Evolutionary conservation across 2,113 vertebrate genomes (phyloP).

Genomic region (Bujurquina vittata): DNA sequence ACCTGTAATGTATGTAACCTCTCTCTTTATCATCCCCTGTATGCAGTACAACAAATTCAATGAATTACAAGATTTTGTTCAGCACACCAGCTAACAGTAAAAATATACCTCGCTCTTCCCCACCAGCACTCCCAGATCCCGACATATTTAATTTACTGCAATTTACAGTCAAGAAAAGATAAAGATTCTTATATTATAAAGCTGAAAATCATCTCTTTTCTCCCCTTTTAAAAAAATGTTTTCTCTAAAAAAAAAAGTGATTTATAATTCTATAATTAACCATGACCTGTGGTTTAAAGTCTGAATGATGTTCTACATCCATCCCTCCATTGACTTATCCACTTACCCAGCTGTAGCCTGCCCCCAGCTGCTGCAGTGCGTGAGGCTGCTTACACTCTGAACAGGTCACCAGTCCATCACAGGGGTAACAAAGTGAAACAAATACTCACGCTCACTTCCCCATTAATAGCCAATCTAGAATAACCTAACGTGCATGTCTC

Average conservation of each 20-base stretch:
- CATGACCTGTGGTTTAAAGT: neutral
- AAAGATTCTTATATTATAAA: neutral
- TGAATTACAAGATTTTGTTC: neutral
- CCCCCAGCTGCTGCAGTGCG: neutral
- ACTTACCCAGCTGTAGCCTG: neutral
- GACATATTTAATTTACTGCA: neutral
- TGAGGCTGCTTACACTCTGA: neutral
- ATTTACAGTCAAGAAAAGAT: neutral
- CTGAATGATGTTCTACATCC: neutral
- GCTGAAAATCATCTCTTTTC: neutral
- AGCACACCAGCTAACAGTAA: neutral
- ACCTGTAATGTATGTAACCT: slow-evolving; percentile 37
- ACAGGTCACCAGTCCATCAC: neutral
- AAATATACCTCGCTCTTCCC: neutral
- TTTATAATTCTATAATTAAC: neutral
- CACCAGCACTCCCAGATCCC: neutral
- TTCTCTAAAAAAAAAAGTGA: neutral
- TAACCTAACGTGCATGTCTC: neutral
- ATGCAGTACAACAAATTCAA: too few relatives aligned
- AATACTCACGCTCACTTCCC: neutral
- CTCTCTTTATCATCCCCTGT: neutral
- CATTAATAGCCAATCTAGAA: neutral
- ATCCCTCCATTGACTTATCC: neutral
- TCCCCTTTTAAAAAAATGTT: neutral
- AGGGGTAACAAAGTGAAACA: neutral